Percentiles rank a stretch among this genome's conserved stretches.
Conservation (phyloP, 2,113 vertebrate species). For the Empidonax traillii region DNA sequence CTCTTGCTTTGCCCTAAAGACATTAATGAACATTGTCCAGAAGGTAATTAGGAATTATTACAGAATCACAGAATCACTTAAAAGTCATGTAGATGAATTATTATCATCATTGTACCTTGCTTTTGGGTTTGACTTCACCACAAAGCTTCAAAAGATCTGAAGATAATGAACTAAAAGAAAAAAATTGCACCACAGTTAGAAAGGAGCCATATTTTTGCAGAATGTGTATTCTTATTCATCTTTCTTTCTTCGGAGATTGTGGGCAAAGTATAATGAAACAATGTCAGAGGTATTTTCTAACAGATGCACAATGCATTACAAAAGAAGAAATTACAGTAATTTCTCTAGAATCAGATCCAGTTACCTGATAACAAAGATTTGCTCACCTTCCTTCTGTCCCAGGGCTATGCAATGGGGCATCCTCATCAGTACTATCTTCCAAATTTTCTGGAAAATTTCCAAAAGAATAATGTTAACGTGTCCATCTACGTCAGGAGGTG, state of each 20-base stretch:
- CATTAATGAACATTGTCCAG: not conserved
- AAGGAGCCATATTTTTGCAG: not conserved
- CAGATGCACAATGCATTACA: not conserved
- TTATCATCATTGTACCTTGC: slow-evolving; percentile 77
- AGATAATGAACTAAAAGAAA: slow-evolving; percentile 82
- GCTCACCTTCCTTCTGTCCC: slow-evolving; percentile 89
- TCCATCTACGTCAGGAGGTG: not conserved
- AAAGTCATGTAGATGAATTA: not conserved
- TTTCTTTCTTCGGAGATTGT: not conserved
- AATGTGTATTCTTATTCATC: not conserved
- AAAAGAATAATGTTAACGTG: not conserved
- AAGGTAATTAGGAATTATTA: not conserved
- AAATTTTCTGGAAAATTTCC: slow-evolving; percentile 81
- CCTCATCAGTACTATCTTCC: slow-evolving; percentile 94
- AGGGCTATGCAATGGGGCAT: slow-evolving; percentile 86
- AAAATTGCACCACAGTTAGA: slow-evolving; percentile 24
- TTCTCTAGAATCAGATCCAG: not conserved
- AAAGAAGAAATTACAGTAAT: not conserved
- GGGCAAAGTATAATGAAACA: not conserved
- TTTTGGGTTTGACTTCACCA: slow-evolving; percentile 89
- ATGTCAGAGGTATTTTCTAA: not conserved
- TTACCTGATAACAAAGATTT: not conserved
- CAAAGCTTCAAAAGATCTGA: slow-evolving; percentile 95
- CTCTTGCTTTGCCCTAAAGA: no score
- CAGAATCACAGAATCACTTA: not conserved